phyloP scores from a whole-genome alignment of 30 jellyfish, hydroid and myxozoan genomes.

The Aurelia sp. region DNA sequence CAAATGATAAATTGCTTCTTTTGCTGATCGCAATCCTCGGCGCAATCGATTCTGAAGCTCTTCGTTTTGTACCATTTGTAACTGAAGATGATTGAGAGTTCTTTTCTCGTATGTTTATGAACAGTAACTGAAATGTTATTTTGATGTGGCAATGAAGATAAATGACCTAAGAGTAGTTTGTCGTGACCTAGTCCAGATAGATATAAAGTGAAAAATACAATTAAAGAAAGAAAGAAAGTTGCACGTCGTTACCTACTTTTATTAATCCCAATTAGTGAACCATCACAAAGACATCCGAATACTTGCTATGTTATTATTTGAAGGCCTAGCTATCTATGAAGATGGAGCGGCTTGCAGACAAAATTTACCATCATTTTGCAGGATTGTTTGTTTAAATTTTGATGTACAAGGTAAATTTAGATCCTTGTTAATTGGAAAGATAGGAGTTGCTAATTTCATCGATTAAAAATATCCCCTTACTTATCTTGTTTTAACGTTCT shows the following conservation, averaged over 20 bases:
- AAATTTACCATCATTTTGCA: neutral
- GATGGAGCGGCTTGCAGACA: too few relatives aligned
- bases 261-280: conserved; percentile 7
- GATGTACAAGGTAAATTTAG: conserved; percentile 5
- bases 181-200: conserved; percentile 5
- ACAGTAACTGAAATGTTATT: too few relatives aligned
- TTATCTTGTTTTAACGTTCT: conserved; percentile 1
- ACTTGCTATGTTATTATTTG: neutral
- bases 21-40: too few relatives aligned
- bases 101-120: too few relatives aligned
- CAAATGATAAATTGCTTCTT: too few relatives aligned
- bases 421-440: conserved; percentile 22
- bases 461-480: conserved; percentile 12
- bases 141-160: too few relatives aligned
- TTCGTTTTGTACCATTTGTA: too few relatives aligned
- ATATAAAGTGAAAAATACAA: neutral
- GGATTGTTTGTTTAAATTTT: conserved; percentile 8
- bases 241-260: neutral
- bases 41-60: too few relatives aligned
- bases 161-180: too few relatives aligned
- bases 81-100: too few relatives aligned
- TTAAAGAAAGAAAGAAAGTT: conserved; percentile 2
- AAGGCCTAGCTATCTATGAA: too few relatives aligned
- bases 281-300: neutral
- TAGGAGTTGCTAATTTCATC: conserved; percentile 8